Conservation (phyloP, 1,140 invertebrate genomes). For the Leptinotarsa undecemlineata region DNA sequence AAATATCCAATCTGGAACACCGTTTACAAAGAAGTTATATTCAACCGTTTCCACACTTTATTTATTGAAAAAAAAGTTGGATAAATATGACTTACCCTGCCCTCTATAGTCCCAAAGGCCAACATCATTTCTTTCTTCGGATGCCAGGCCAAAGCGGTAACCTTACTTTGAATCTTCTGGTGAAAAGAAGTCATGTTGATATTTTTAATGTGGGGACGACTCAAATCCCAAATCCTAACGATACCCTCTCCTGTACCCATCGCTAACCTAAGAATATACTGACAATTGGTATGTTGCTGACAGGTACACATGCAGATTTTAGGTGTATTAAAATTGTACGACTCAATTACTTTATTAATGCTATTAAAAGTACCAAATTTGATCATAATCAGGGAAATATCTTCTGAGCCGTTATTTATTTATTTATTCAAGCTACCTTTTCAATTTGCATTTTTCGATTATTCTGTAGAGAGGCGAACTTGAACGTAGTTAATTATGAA, state of each 20-base stretch:
- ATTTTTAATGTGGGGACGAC: conserved; percentile 55
- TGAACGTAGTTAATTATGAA: too few relatives aligned
- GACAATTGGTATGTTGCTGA: neutral
- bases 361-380: too few relatives aligned
- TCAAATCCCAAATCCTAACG: conserved; percentile 73
- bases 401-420: too few relatives aligned
- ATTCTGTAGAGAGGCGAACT: too few relatives aligned
- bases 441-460: too few relatives aligned
- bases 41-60: too few relatives aligned
- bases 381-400: too few relatives aligned
- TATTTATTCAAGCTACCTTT: too few relatives aligned
- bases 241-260: conserved; percentile 72
- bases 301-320: neutral
- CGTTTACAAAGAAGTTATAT: too few relatives aligned
- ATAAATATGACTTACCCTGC: conserved; percentile 59
- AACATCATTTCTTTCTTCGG: conserved; percentile 72
- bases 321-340: too few relatives aligned
- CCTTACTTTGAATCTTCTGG: conserved; percentile 75
- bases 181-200: conserved; percentile 62
- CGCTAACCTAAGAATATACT: conserved; percentile 61
- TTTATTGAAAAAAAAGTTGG: too few relatives aligned
- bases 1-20: conserved; percentile 59
- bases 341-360: too few relatives aligned
- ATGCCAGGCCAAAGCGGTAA: conserved; percentile 76
- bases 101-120: conserved; percentile 77